Base-by-base conservation (phyloP, 1,140 invertebrate species). In the Rhyzopertha dominica region DNA sequence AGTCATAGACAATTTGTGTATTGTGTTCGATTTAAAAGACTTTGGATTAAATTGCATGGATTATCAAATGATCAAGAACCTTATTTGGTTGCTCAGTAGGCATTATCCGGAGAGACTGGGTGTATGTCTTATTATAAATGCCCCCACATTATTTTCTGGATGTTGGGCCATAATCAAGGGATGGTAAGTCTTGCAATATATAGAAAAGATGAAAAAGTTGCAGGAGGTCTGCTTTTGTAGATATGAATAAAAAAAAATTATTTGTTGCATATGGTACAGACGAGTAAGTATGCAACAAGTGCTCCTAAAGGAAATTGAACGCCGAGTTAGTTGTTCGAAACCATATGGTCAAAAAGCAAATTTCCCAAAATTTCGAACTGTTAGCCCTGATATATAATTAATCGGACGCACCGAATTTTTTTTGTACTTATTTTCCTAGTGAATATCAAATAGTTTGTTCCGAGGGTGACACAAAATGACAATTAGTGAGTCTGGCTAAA, bases 91-190 rank as follows among this genome's bases (percentile, higher is more conserved):
- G 14, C 69, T 85, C 3, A 80, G 80, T 49, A 74, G 77, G 47
- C 81, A 85, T 58, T 87, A 84, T 65, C 84, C 84, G 5, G 84
- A 87, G 59, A 71, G 84, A n/a, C 70, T 87, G 28, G 84, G 84
- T 3, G 70, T 84, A 28, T 85, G 82, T 54, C 66, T 85, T 2
- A 78, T 85, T 32, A 74, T 82, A 41, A 85, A 85, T 71, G 73
- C 82, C 9, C 81, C 83, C 13, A 60, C 75, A 1, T 66, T 85
- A 22, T 87, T 86, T 63, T 77, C 79, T 18, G 80, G 82, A 5
- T 82, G 84, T 59, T 86, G 83, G 82, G 69, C 77, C 26, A 74
- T 84, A 13, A 84, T 86, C 42, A 79, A 78, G 65, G 78, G 77
- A 59, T 83, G 83, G 76, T 81, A 68, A 67, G 69, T 35, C 5